phyloP scores from a whole-genome alignment of 2,113 vertebrate species.

The Hipposideros armiger region DNA sequence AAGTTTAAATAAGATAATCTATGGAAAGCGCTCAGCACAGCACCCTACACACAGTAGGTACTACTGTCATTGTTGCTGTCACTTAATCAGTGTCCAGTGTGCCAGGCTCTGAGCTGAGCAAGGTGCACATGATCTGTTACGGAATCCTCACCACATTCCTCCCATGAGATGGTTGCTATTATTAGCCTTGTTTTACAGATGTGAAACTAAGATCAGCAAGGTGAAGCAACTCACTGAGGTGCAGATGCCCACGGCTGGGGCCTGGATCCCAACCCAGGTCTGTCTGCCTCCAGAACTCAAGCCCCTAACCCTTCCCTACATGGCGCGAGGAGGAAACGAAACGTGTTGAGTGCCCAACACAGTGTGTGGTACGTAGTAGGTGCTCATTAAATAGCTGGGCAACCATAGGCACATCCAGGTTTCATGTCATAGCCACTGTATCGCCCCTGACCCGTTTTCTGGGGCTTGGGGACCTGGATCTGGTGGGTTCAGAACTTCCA shows the following conservation, averaged over 20 bases:
- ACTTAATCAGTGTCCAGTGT: neutral
- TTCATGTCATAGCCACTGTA: fast-evolving
- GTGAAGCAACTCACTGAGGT: neutral
- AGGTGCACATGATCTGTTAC: fast-evolving
- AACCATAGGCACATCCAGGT: neutral
- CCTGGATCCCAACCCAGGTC: neutral
- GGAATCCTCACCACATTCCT: neutral
- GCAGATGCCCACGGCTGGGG: neutral
- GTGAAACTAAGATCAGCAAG: neutral
- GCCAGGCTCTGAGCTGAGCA: neutral
- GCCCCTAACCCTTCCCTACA: neutral
- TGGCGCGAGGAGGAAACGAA: neutral
- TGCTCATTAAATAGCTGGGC: neutral
- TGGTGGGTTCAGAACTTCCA: neutral
- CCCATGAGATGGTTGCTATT: neutral
- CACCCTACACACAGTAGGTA: neutral
- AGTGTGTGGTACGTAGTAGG: neutral
- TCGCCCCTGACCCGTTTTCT: neutral
- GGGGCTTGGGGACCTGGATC: neutral
- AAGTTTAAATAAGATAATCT: neutral
- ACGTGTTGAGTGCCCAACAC: neutral
- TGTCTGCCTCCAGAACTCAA: neutral
- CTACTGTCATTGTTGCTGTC: no score
- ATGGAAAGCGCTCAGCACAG: no score
- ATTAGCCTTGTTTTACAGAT: neutral